Conservation (phyloP, 2,113 vertebrate species). For the Seriola quinqueradiata region DNA sequence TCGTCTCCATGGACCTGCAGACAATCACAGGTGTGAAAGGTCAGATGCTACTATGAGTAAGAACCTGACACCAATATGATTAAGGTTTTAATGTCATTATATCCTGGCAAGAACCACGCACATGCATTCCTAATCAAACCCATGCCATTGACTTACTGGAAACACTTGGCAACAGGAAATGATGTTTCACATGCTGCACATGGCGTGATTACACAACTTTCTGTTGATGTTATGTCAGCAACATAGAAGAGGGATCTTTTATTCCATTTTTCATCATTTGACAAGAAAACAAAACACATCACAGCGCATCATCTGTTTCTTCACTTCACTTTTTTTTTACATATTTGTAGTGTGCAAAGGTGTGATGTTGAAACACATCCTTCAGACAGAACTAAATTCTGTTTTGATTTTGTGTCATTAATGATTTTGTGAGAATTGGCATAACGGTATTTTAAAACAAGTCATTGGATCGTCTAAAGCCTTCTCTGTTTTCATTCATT, state of each 20-base stretch:
- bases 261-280: background rate
- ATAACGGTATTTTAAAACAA: background rate
- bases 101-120: background rate
- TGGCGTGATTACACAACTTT: conserved; percentile 33
- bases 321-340: background rate
- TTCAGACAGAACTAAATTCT: too few relatives aligned
- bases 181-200: conserved; percentile 27
- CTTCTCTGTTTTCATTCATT: background rate
- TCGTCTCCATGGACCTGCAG: background rate
- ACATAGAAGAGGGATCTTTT: background rate
- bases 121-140: conserved; percentile 27
- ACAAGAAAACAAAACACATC: background rate
- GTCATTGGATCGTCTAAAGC: background rate
- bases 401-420: background rate
- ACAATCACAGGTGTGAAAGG: background rate
- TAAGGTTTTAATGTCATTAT: conserved; percentile 7
- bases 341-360: background rate
- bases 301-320: background rate
- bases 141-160: conserved; percentile 39
- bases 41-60: background rate
- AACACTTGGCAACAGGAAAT: conserved; percentile 26
- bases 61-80: conserved; percentile 17
- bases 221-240: conserved; percentile 11
- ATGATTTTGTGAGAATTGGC: background rate
- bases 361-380: background rate